These are phyloP conservation scores for Alsophila aescularia DNA, from an alignment of 2,888 invertebrate genomes.

Conservation along the genomic window DNA sequence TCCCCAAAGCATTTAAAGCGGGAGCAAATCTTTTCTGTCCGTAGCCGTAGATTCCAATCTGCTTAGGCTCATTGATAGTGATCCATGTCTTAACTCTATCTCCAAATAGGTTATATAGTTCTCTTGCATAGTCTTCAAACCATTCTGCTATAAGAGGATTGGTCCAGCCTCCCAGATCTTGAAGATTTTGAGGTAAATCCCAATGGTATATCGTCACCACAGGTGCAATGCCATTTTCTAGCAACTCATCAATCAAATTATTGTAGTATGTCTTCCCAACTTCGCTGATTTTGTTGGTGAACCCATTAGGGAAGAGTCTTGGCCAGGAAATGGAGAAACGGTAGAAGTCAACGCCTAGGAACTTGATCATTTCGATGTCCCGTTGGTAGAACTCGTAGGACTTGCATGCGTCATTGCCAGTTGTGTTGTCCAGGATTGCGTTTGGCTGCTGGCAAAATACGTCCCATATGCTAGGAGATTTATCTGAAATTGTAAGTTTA, in stretches of 20 bases:
- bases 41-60: conserved; percentile 72
- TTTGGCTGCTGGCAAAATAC: conserved; percentile 76
- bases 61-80: conserved; percentile 85
- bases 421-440: conserved; percentile 78
- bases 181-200: conserved; percentile 82
- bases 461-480: conserved; percentile 87
- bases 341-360: conserved; percentile 78
- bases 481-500: conserved; percentile 58
- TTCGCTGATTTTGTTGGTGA: conserved; percentile 78
- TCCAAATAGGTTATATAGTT: conserved; percentile 72
- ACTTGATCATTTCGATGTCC: conserved; percentile 74
- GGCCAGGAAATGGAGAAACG: conserved; percentile 87
- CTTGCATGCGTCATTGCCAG: conserved; percentile 85
- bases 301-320: conserved; percentile 85
- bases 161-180: conserved; percentile 84
- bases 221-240: conserved; percentile 85
- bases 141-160: conserved; percentile 73
- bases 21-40: conserved; percentile 64
- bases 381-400: conserved; percentile 85
- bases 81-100: conserved; percentile 84
- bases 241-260: conserved; percentile 84
- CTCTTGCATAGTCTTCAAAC: conserved; percentile 79
- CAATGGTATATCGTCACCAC: conserved; percentile 84
- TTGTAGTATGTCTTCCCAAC: conserved; percentile 87
- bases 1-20: conserved; percentile 66